Conservation (phyloP, 2,113 vertebrate genomes). For the Atractosteus spatula region DNA sequence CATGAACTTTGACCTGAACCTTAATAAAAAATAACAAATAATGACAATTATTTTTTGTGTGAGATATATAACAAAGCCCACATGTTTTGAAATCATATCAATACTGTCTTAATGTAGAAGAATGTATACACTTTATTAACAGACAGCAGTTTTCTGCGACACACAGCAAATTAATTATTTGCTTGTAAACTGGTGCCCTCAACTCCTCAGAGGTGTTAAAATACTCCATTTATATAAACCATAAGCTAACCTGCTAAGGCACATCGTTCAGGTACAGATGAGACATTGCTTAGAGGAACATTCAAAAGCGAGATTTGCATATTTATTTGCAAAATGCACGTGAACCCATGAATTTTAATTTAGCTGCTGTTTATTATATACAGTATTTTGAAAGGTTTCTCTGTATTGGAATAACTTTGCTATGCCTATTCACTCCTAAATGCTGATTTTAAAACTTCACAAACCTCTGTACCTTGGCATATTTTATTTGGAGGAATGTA, state of each 20-base stretch:
- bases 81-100: neutral
- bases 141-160: conserved; percentile 14
- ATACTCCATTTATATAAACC: neutral
- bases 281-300: neutral
- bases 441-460: too few species aligned
- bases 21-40: neutral
- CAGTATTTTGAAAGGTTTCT: too few species aligned
- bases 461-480: too few species aligned
- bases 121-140: neutral
- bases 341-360: too few species aligned
- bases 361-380: too few species aligned
- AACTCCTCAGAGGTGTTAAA: conserved; percentile 2
- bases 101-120: neutral
- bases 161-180: neutral
- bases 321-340: neutral
- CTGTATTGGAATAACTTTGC: too few species aligned
- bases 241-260: conserved; percentile 7
- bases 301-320: neutral
- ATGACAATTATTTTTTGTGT: neutral
- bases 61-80: conserved; percentile 5
- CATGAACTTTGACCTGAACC: neutral
- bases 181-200: neutral
- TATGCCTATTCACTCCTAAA: too few species aligned
- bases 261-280: neutral
- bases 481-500: too few species aligned